Evolutionary conservation across 2,797 vertebrate species (phyloP), one percentile per base, ranked within the genome.

Genomic region (Pangasius djambal): DNA sequence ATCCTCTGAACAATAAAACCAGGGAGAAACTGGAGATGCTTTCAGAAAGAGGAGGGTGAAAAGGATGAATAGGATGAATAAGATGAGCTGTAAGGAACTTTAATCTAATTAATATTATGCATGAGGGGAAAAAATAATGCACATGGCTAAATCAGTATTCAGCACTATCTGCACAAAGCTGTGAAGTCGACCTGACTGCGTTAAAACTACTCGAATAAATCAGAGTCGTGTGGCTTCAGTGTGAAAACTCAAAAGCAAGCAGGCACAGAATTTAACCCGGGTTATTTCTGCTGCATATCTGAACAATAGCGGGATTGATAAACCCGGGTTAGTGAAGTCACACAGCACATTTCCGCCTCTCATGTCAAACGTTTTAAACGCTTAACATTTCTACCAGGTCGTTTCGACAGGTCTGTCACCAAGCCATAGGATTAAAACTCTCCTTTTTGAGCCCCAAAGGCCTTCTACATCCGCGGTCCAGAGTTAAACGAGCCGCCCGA

Each of bases 1-100:
- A 92, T 92, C 83, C 92, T 93, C 92, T 91, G n/a, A 34, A 34
- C 12, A 5, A 65, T 91, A 92, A 91, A 83, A 88, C 85, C 90
- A 87, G 78, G 55, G 55, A 87, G 88, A 92, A 93, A 91, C 92
- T 88, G 88, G 90, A 86, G 52, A 65, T 90, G 37, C 0, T 57
- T 85, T 55, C 28, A 63, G 15, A 72, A 28, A 44, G 6, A 25
- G 18, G 67, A 28, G 50, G 34, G 9, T 4, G 34, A 25, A 55
- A 4, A 55, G 13, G 28, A 18, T 50, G 77, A n/a, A 16, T 4
- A 16, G 55, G 55, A 65, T 31, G 37, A 61, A 48, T 31, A 25
- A n/a, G 44, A 44, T 69, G 50, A 2, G 15, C 48, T 2, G 55
- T 65, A 83, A 61, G 28, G 31, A 12, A 7, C 10, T 34, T 31